Evolutionary conservation across 1,140 invertebrate species (phyloP).

Genomic region (Trissolcus basalis): DNA sequence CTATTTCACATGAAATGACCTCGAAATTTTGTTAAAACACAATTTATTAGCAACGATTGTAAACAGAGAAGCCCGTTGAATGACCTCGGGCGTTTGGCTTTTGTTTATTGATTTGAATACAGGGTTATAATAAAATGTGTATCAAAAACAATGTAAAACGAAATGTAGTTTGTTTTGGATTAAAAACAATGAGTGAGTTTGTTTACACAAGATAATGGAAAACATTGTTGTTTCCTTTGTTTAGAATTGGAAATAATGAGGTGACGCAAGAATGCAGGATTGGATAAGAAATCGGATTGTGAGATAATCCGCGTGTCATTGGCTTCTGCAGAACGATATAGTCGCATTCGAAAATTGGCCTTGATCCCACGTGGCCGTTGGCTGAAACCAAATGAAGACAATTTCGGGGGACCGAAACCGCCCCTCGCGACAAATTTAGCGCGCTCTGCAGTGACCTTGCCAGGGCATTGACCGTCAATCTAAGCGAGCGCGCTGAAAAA

Average conservation of each 20-base stretch:
- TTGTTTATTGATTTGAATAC: no score
- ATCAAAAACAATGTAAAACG: background rate
- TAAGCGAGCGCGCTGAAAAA: constrained; percentile 13
- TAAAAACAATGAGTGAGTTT: constrained; percentile 4
- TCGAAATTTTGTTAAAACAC: no score
- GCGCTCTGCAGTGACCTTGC: constrained; percentile 66
- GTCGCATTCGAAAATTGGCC: constrained; percentile 63
- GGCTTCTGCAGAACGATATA: constrained; percentile 38
- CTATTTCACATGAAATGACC: no score
- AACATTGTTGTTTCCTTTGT: background rate
- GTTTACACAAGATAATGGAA: background rate
- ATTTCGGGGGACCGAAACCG: constrained; percentile 44
- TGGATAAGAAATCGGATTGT: constrained; percentile 6
- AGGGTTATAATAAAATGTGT: no score
- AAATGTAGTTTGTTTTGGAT: no score
- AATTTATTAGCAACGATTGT: no score
- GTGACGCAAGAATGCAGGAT: background rate
- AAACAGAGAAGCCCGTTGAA: no score
- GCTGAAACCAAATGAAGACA: constrained; percentile 66
- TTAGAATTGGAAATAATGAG: background rate
- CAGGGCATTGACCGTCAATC: constrained; percentile 70
- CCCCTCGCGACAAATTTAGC: constrained; percentile 42
- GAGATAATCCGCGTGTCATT: constrained; percentile 26
- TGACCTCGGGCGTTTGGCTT: no score
- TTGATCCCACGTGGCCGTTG: constrained; percentile 74